These are phyloP conservation scores for Melipona bicolor DNA, from an alignment of 2,888 invertebrate genomes.

Conservation along the genomic window DNA sequence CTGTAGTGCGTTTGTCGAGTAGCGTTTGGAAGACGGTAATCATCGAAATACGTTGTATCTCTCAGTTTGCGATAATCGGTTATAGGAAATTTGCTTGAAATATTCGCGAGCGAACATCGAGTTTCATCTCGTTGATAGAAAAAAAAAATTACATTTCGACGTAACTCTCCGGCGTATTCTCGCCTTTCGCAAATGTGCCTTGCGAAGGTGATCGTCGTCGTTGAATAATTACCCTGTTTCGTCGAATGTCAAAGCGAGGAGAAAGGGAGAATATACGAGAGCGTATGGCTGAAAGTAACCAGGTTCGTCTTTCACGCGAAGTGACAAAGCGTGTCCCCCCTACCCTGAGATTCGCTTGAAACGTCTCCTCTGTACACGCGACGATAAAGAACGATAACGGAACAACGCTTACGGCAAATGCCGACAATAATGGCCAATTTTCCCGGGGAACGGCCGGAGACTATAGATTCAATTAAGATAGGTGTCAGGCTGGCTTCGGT, in stretches of 20 bases:
- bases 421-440: slow-evolving; percentile 37
- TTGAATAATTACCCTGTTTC: background rate
- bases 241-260: background rate
- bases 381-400: slow-evolving; percentile 48
- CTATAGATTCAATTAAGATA: slow-evolving; percentile 62
- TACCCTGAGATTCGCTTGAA: background rate
- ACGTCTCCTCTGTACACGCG: slow-evolving; percentile 19
- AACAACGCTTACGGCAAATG: slow-evolving; percentile 45
- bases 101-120: background rate
- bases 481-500: slow-evolving; percentile 10
- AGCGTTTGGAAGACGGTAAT: slow-evolving; percentile 5
- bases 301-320: slow-evolving; percentile 1
- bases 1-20: background rate
- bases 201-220: background rate
- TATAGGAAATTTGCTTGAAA: background rate
- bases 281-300: background rate
- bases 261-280: background rate
- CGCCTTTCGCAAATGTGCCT: background rate
- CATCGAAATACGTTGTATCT: background rate
- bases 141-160: too few species aligned
- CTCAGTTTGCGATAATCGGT: background rate
- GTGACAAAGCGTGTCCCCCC: slow-evolving; percentile 6
- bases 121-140: background rate
- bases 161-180: too few species aligned
- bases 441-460: slow-evolving; percentile 20